Evolutionary conservation across 35 echinoderm and acorn worm genomes (phyloP).

Genomic region (Stichopus chloronotus): DNA sequence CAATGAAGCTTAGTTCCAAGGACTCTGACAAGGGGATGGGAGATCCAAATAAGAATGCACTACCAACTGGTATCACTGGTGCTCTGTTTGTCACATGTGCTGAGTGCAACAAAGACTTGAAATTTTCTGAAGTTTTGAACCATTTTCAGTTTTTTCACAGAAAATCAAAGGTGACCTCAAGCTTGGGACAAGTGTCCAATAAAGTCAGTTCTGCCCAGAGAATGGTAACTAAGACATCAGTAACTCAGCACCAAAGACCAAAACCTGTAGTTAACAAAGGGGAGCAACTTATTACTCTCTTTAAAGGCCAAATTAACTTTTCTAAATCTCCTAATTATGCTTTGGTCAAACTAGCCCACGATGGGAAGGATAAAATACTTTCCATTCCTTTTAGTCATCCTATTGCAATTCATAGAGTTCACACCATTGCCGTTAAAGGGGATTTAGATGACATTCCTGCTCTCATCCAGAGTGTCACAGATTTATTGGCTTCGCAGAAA

Average conservation of each 20-base stretch:
- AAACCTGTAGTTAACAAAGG: slow-evolving; percentile 3
- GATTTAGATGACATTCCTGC: slow-evolving; percentile 47
- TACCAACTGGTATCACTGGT: slow-evolving; percentile 46
- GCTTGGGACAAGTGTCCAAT: neutral
- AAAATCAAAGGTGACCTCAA: neutral
- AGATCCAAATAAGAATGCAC: neutral
- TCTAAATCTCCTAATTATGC: slow-evolving; percentile 28
- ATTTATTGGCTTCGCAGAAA: slow-evolving; percentile 38
- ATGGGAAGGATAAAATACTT: slow-evolving; percentile 54
- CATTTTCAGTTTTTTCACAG: slow-evolving; percentile 36
- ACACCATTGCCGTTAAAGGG: slow-evolving; percentile 57
- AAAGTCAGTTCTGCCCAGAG: neutral
- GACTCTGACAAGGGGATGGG: neutral
- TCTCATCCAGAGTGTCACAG: slow-evolving; percentile 55
- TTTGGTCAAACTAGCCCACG: slow-evolving; percentile 53
- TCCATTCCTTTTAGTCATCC: slow-evolving; percentile 45
- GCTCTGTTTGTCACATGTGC: slow-evolving; percentile 45
- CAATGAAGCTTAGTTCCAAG: neutral
- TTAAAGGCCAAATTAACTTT: slow-evolving; percentile 18
- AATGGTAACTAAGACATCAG: neutral
- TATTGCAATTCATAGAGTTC: slow-evolving; percentile 43
- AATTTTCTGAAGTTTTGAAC: slow-evolving; percentile 42
- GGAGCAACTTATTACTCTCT: slow-evolving; percentile 55
- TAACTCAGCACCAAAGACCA: neutral
- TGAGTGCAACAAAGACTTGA: slow-evolving; percentile 50